phyloP scores from a whole-genome alignment of 2,888 invertebrate genomes.

The Smittia sp. region DNA sequence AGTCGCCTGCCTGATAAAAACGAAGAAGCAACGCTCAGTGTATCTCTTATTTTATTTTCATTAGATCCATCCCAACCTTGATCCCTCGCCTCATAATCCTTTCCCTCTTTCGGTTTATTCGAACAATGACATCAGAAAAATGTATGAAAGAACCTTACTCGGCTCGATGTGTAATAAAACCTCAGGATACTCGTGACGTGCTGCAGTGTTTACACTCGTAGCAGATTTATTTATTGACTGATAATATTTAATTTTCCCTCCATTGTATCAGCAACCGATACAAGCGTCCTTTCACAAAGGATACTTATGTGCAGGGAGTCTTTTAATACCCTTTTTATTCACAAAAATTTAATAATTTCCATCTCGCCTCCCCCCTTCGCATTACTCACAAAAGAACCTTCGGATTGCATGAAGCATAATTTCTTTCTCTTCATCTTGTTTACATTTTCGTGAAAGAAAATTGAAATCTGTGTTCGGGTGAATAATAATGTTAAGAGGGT shows the following conservation, averaged over 20 bases:
- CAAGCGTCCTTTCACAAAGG: neutral
- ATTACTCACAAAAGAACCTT: neutral
- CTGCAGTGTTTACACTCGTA: neutral
- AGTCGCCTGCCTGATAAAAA: neutral
- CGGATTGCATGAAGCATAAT: neutral
- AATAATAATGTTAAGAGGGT: neutral
- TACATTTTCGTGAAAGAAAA: conserved; percentile 12
- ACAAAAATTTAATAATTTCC: conserved; percentile 25
- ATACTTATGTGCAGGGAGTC: neutral
- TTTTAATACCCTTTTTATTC: neutral
- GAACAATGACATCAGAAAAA: conserved; percentile 9
- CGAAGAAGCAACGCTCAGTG: neutral
- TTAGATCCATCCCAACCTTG: conserved; percentile 5
- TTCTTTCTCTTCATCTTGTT: conserved; percentile 1
- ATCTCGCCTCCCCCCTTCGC: neutral
- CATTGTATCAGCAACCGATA: neutral
- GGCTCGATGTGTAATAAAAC: conserved; percentile 11
- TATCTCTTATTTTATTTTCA: neutral
- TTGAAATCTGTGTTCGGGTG: conserved; percentile 10
- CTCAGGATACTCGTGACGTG: neutral
- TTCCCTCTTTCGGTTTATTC: neutral
- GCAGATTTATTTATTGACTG: conserved; percentile 23
- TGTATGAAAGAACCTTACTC: neutral
- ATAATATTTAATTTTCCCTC: conserved; percentile 28
- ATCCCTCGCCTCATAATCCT: conserved; percentile 9